Evolutionary conservation across 92 coral and sea anemone genomes (phyloP).

Genomic region (Zoanthus solanderi): DNA sequence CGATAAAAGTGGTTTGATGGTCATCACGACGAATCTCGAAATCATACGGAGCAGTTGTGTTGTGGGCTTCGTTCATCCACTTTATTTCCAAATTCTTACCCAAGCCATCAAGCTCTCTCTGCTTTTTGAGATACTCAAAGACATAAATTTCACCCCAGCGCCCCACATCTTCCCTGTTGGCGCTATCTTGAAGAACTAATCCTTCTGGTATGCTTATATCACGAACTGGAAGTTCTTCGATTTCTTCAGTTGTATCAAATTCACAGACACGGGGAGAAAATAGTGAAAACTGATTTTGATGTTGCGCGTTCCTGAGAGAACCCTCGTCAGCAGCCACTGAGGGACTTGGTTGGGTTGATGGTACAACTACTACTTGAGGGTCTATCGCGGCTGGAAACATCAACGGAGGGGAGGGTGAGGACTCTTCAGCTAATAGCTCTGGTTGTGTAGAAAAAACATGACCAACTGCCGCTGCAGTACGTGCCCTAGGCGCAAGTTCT

Average conservation of each 20-base stretch:
- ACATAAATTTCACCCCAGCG: conserved; percentile 91
- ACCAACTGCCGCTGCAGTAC: not conserved
- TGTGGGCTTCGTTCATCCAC: conserved; percentile 78
- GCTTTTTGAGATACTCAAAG: conserved; percentile 63
- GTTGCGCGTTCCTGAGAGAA: not conserved
- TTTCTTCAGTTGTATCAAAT: conserved; percentile 45
- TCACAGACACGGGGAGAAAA: conserved; percentile 34
- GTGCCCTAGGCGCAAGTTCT: not conserved
- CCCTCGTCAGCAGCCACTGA: not conserved
- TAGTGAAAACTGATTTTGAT: conserved; percentile 1
- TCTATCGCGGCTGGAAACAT: not conserved
- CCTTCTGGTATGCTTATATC: conserved; percentile 52
- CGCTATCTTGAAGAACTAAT: conserved; percentile 51
- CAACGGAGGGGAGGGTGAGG: not conserved
- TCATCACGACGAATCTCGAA: conserved; percentile 60
- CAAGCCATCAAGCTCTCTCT: conserved; percentile 19
- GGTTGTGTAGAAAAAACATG: not conserved
- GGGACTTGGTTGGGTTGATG: not conserved
- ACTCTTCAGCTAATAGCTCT: not conserved
- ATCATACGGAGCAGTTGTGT: conserved; percentile 84
- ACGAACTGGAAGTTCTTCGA: conserved; percentile 73
- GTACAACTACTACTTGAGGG: not conserved
- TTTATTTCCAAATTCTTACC: conserved; percentile 47
- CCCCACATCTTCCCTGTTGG: conserved; percentile 79
- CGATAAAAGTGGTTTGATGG: conserved; percentile 60